Base-by-base conservation (phyloP, 1,140 invertebrate genomes). In the Drosophila pallidifrons region DNA sequence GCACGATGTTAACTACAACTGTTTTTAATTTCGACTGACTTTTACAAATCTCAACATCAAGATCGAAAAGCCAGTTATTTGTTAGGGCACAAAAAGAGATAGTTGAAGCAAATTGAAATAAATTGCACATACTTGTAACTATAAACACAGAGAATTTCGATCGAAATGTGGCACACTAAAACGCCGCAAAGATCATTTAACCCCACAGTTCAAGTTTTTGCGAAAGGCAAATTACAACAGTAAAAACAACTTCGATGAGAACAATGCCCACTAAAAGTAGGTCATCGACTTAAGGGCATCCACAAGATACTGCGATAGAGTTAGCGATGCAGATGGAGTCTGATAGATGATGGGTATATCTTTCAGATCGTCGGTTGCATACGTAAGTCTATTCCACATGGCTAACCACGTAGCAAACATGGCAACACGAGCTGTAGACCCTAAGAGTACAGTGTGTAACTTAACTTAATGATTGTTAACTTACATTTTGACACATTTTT, bases 221-320 rank as follows among this genome's bases (percentile, higher is more conserved):
- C 67, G 59, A 75, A 64, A 75, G 67, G 52, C 59, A 57, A 20
- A 61, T 65, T 65, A 59, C 66, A 64, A 43, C 30, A 75, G 38
- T 3, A 38, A 54, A 65, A 43, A 25, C 49, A 54, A 45, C 58
- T 41, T n/a, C 10, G 47, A 41, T 66, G 82, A 86, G 79, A 87
- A 85, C 82, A 85, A 85, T 86, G 71, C 74, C 63, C 71, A 79
- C 38, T 55, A 49, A 51, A 85, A 79, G 66, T 85, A 79, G 82
- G 82, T 66, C 82, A 79, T 65, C 55, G 59, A 68, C 82, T 57
- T 79, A 16, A 74, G 70, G 70, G 75, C 75, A 77, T 77, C 72
- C 71, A 58, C 13, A 25, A 61, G 43, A 13, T 5, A 0, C 41
- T 43, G 41, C 41, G 35, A 38, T 38, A 1, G 10, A 10, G 38